Conservation (phyloP, 2,113 vertebrate genomes). For the Garra rufa region DNA sequence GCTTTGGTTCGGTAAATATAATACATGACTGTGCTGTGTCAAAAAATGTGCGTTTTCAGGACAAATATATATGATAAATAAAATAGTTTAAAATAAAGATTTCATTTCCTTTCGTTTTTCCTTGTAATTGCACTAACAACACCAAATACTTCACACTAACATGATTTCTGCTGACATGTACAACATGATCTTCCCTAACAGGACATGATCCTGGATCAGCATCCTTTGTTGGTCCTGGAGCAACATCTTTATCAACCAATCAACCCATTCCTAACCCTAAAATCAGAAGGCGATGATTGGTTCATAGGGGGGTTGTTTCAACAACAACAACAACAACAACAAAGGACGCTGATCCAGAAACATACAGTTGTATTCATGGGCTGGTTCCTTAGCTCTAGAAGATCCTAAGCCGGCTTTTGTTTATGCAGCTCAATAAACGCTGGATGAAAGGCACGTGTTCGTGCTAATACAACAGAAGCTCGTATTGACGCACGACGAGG, state of each 20-base stretch:
- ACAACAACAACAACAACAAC: conserved; percentile 21
- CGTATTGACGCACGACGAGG: neutral
- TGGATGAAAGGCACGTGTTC: conserved; percentile 26
- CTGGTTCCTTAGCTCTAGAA: neutral
- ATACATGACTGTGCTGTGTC: too few relatives aligned
- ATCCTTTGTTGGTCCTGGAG: conserved; percentile 7
- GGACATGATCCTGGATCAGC: neutral
- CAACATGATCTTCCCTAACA: neutral
- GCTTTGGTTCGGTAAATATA: neutral
- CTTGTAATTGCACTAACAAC: neutral
- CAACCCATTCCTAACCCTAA: conserved; percentile 1
- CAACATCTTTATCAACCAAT: neutral
- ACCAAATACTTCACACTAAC: neutral
- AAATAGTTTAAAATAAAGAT: neutral
- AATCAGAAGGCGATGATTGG: neutral
- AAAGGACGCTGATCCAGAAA: neutral
- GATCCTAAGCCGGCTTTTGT: conserved; percentile 15
- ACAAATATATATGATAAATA: neutral
- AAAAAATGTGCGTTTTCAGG: neutral
- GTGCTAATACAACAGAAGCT: neutral
- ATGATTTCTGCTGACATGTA: neutral
- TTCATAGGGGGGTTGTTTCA: neutral
- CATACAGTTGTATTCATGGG: neutral
- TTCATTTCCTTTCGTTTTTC: neutral
- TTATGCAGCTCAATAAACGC: neutral